These are phyloP conservation scores for Phania funesta DNA, from an alignment of 2,888 invertebrate species.

Conservation along the genomic window DNA sequence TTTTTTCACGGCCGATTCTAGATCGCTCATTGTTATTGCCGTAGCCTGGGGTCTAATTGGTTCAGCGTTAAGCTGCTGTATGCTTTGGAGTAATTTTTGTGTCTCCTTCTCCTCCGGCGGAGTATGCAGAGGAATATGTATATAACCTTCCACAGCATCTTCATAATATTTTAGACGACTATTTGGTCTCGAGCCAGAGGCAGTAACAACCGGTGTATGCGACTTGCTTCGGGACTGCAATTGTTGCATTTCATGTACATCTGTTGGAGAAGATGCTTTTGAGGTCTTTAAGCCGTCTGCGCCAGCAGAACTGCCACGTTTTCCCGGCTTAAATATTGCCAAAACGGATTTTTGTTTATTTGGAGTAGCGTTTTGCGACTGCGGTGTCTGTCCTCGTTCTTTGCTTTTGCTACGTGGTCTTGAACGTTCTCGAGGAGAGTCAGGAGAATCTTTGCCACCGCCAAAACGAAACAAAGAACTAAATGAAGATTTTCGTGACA, in stretches of 20 bases:
- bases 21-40: slow-evolving; percentile 61
- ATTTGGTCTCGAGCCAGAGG: slow-evolving; percentile 74
- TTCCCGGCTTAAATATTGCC: slow-evolving; percentile 84
- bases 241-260: slow-evolving; percentile 73
- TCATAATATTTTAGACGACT: slow-evolving; percentile 83
- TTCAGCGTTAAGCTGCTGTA: slow-evolving; percentile 74
- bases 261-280: slow-evolving; percentile 80
- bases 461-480: slow-evolving; percentile 85
- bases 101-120: slow-evolving; percentile 85
- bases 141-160: slow-evolving; percentile 83
- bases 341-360: slow-evolving; percentile 85
- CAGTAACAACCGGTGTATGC: slow-evolving; percentile 79
- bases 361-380: slow-evolving; percentile 82
- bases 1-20: slow-evolving; percentile 58
- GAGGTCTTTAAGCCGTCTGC: slow-evolving; percentile 77
- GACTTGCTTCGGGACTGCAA: slow-evolving; percentile 79
- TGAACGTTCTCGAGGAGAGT: slow-evolving; percentile 78
- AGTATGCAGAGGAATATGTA: slow-evolving; percentile 88
- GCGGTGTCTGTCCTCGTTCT: slow-evolving; percentile 81
- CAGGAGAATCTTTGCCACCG: slow-evolving; percentile 82
- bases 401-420: slow-evolving; percentile 84
- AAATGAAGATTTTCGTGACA: slow-evolving; percentile 90
- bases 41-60: slow-evolving; percentile 69
- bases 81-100: slow-evolving; percentile 75
- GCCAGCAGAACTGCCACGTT: slow-evolving; percentile 80